Base-by-base conservation (phyloP, 2,888 invertebrate genomes). In the Parnassius orleans region DNA sequence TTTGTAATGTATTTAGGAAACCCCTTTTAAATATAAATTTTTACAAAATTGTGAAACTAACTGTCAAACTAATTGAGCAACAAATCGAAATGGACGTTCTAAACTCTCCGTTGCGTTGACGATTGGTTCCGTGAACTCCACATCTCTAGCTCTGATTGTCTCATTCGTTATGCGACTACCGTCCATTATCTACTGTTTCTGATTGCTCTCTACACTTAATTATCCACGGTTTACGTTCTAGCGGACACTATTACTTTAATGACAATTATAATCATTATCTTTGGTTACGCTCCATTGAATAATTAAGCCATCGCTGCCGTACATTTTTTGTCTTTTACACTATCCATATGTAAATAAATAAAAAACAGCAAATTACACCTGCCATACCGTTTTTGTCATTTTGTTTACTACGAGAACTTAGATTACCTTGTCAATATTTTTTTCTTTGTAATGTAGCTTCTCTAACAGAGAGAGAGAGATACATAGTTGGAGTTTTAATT, bases 241-340 rank as follows among this genome's bases (percentile, higher is more conserved):
- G 68, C 73, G 77, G 73, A 78, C 78, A 80, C 77, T 80, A 71
- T 77, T 74, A 76, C 77, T 74, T 80, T 87, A 86, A 87, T 79
- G 84, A 87, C 84, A 83, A 85, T 83, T 85, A 82, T 81, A 81
- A 80, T 75, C 77, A 83, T 86, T 80, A 81, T 68, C 66, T 81
- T 85, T 83, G 70, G 84, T 71, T 74, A 79, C 80, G 76, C 78
- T 74, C 73, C 78, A 83, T 87, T 80, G 74, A 72, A 70, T 78
- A 77, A 83, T 84, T 81, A 81, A 81, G 77, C 75, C 71, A 68
- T 77, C 66, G 65, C 62, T 68, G 69, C 47, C 66, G 19, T 48
- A 10, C 12, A 56, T 47, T 64, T 60, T 55, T 63, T 57, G 41
- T 47, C 57, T 50, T 54, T 47, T 43, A 57, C 43, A 14, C 47